These are phyloP conservation scores for Charanyca ferruginea DNA, from an alignment of 2,888 invertebrate species.

Conservation along the genomic window DNA sequence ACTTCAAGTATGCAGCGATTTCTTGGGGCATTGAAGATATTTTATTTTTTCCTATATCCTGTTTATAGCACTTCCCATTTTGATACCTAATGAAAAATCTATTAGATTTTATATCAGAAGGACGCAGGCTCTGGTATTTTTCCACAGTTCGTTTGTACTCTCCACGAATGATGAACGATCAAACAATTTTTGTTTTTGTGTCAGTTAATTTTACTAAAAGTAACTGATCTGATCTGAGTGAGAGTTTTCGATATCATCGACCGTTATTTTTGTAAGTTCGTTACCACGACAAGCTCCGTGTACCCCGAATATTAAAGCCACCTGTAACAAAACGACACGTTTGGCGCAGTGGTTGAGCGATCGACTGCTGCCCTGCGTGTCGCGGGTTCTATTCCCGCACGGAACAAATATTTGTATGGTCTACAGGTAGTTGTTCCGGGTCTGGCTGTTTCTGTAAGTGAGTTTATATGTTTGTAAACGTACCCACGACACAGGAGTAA, in stretches of 20 bases:
- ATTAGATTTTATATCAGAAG: too few relatives aligned
- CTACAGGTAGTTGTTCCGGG: too few relatives aligned
- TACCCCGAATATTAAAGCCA: slow-evolving; percentile 12
- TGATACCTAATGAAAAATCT: neutral
- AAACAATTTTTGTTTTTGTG: slow-evolving; percentile 10
- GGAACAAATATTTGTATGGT: too few relatives aligned
- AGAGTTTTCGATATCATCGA: slow-evolving; percentile 1
- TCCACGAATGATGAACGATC: slow-evolving; percentile 4
- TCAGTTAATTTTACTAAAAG: slow-evolving; percentile 10
- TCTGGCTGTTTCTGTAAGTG: too few relatives aligned
- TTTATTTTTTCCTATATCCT: neutral
- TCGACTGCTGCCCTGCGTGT: too few relatives aligned
- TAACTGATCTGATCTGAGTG: slow-evolving; percentile 11
- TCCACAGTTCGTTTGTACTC: neutral
- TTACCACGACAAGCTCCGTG: slow-evolving; percentile 8
- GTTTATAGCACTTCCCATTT: neutral
- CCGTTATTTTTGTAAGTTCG: slow-evolving; percentile 4
- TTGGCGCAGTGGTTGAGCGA: too few relatives aligned
- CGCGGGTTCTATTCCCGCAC: too few relatives aligned
- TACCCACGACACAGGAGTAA: too few relatives aligned
- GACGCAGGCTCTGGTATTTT: too few relatives aligned
- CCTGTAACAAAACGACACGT: too few relatives aligned
- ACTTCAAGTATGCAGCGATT: neutral
- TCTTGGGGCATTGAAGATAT: neutral
- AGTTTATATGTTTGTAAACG: too few relatives aligned